These are phyloP conservation scores for Megaceryle maxima DNA, from an alignment of 2,113 vertebrate species.

Conservation along the genomic window DNA sequence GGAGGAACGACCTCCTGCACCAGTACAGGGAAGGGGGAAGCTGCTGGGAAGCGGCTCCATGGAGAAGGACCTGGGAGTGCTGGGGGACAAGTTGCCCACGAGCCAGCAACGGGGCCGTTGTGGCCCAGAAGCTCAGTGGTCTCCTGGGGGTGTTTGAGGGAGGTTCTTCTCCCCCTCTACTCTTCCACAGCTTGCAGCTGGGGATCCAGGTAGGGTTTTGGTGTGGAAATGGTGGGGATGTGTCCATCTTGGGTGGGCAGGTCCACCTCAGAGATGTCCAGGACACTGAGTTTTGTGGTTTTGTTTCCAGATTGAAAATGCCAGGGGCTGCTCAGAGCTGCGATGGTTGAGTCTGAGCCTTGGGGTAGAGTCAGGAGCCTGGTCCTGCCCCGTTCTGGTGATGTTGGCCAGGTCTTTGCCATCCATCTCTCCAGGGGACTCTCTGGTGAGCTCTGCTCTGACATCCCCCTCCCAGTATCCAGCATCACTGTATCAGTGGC, in stretches of 20 bases:
- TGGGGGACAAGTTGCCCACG: not conserved
- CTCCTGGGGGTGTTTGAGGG: not conserved
- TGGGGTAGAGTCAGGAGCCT: not conserved
- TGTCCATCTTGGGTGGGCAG: not conserved
- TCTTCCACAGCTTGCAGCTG: too few species aligned
- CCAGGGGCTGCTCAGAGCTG: not conserved
- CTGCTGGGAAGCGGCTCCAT: too few species aligned
- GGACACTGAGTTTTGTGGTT: rapidly evolving
- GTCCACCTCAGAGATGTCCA: not conserved
- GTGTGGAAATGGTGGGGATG: not conserved
- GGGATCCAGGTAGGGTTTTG: not conserved
- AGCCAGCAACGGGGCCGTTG: not conserved
- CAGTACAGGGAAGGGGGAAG: too few species aligned
- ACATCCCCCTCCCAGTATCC: not conserved
- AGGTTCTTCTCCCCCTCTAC: not conserved
- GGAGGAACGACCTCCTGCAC: too few species aligned
- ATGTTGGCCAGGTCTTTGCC: not conserved
- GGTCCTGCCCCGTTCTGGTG: not conserved
- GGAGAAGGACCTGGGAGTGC: too few species aligned
- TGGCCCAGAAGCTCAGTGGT: not conserved
- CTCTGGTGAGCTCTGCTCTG: not conserved
- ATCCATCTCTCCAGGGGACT: not conserved
- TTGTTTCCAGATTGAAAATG: not conserved
- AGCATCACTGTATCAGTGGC: rapidly evolving
- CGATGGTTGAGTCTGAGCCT: not conserved